These are phyloP conservation scores for Athalia rosae DNA, from an alignment of 2,888 invertebrate genomes.

Conservation along the genomic window DNA sequence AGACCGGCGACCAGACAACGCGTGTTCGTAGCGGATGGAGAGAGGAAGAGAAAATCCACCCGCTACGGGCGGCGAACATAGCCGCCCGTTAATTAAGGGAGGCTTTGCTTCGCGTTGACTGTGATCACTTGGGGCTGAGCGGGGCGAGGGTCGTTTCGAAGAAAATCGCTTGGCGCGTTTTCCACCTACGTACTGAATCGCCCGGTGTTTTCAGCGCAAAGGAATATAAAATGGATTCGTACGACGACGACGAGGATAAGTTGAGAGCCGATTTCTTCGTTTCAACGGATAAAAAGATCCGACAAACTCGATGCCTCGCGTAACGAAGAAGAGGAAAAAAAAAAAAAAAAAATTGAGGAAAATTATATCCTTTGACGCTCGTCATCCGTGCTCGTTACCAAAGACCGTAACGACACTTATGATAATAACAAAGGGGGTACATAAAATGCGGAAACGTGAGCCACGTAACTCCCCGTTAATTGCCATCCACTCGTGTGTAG, in stretches of 20 bases:
- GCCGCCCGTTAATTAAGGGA: constrained; percentile 65
- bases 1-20: too few relatives aligned
- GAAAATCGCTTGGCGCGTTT: not conserved
- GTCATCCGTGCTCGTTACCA: not conserved
- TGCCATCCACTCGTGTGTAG: constrained; percentile 23
- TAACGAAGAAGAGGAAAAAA: too few relatives aligned
- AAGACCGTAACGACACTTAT: not conserved
- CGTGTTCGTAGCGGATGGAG: not conserved
- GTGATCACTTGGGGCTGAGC: constrained; percentile 60
- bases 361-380: too few relatives aligned
- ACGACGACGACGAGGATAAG: too few relatives aligned
- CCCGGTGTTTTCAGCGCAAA: too few relatives aligned
- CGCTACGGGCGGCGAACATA: constrained; percentile 45
- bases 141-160: constrained; percentile 19
- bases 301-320: too few relatives aligned
- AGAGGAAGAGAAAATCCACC: not conserved
- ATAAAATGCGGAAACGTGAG: constrained; percentile 2
- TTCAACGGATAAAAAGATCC: too few relatives aligned
- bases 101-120: constrained; percentile 62
- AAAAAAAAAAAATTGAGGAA: too few relatives aligned
- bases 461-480: constrained; percentile 30
- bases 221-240: too few relatives aligned
- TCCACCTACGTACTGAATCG: too few relatives aligned
- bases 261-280: too few relatives aligned
- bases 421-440: not conserved